Evolutionary conservation across 1,140 invertebrate species (phyloP).

Genomic region (fruit fly (Drosophila melanogaster)): DNA sequence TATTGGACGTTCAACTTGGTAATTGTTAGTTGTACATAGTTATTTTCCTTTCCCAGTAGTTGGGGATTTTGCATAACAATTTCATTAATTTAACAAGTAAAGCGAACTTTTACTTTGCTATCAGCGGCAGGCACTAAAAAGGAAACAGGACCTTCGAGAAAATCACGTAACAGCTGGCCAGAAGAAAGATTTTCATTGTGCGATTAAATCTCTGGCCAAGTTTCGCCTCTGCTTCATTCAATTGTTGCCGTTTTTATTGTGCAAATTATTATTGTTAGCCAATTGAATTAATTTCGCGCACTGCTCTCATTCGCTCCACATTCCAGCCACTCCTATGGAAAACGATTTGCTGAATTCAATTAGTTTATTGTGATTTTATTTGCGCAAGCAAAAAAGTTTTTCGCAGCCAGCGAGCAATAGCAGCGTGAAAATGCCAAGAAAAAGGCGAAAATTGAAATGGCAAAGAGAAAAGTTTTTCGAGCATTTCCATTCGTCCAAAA

Average conservation of each 20-base stretch:
- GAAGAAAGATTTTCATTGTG: constrained; percentile 21
- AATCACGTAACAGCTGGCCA: constrained; percentile 20
- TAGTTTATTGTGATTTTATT: constrained; percentile 77
- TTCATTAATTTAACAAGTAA: constrained; percentile 71
- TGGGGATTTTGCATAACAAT: constrained; percentile 79
- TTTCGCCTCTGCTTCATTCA: constrained; percentile 51
- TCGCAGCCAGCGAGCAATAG: constrained; percentile 3
- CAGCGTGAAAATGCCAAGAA: constrained; percentile 44
- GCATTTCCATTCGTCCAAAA: constrained; percentile 27
- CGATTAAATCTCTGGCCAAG: constrained; percentile 72
- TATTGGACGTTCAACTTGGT: constrained; percentile 25
- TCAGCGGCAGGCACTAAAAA: constrained; percentile 21
- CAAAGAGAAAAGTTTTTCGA: constrained; percentile 22
- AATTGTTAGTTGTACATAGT: constrained; percentile 18
- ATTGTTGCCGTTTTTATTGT: constrained; percentile 79
- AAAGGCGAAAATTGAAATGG: constrained; percentile 24
- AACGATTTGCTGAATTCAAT: constrained; percentile 79
- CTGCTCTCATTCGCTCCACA: constrained; percentile 18
- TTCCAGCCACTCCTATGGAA: constrained; percentile 15
- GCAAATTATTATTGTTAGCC: constrained; percentile 82
- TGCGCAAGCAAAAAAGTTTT: constrained; percentile 39
- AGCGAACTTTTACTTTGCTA: constrained; percentile 59
- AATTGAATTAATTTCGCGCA: constrained; percentile 78
- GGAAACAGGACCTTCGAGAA: constrained; percentile 23
- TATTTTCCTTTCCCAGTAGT: constrained; percentile 47